Percentiles rank a stretch among this genome's conserved stretches.
phyloP scores from a whole-genome alignment of 2,113 vertebrate genomes.

The Cyprinodon variegatus region DNA sequence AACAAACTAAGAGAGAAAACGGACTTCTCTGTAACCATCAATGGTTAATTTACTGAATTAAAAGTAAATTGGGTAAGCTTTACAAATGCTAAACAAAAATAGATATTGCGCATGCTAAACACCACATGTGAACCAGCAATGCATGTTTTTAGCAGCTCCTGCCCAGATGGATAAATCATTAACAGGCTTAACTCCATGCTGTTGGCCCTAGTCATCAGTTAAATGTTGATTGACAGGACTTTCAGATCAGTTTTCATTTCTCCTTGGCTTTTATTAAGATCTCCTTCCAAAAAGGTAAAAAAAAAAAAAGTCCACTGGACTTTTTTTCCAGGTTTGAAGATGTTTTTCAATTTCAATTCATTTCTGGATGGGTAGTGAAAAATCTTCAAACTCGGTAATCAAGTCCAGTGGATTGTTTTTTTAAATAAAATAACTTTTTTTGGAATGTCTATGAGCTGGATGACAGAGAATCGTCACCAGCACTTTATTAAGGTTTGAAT shows the following conservation, averaged over 20 bases:
- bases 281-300: too few relatives aligned
- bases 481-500: too few relatives aligned
- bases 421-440: too few relatives aligned
- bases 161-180: conserved; percentile 50
- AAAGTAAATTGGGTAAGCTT: background rate
- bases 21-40: background rate
- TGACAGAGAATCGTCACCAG: too few relatives aligned
- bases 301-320: too few relatives aligned
- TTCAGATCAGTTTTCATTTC: background rate
- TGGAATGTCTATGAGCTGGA: too few relatives aligned
- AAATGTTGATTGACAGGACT: conserved; percentile 36
- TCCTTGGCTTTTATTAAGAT: conserved; percentile 1
- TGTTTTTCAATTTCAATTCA: too few relatives aligned
- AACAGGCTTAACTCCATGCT: conserved; percentile 19
- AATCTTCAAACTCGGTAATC: too few relatives aligned
- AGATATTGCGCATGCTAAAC: conserved; percentile 9
- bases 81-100: background rate
- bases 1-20: background rate
- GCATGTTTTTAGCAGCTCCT: conserved; percentile 42
- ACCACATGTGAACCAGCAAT: conserved; percentile 31
- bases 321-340: too few relatives aligned
- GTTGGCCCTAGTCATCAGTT: conserved; percentile 29
- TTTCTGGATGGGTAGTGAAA: too few relatives aligned
- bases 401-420: too few relatives aligned
- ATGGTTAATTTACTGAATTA: background rate